Base-by-base conservation (phyloP, 1,140 invertebrate genomes). In the Drosophila sp. region DNA sequence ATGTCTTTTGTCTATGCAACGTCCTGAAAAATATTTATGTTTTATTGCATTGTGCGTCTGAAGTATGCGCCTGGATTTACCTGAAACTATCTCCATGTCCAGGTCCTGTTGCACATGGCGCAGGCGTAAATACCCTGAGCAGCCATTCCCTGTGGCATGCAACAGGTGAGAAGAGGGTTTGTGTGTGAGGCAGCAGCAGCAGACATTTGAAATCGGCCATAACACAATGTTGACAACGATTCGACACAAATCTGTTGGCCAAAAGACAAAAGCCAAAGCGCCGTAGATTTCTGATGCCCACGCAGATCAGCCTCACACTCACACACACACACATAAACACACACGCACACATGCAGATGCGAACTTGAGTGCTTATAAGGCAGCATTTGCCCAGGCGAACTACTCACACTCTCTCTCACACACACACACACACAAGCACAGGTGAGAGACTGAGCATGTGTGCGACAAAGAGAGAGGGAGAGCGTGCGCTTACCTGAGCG, bases 341-440 rank as follows among this genome's bases (percentile, higher is more conserved):
- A 56, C 51, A 38, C 34, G 16, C 53, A 53, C 14, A 38, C 21
- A 53, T 43, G 27, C 43, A 32, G 7, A 16, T 16, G 80, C 59
- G 63, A 77, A 80, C 76, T 89, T 87, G 69, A 76, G 76, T 63
- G 83, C 83, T 82, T 89, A 89, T 89, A 89, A 83, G 83, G 83
- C 72, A 76, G 63, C 83, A 74, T 50, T 71, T 84, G 76, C 69
- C 63, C 79, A 78, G 58, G 48, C 71, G 36, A 41, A 36, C 71
- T 56, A 63, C 58, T 71, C 72, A 41, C 58, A 36, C 56, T 38
- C 16, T 54, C 46, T 40, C 63, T 54, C 77, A 36, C 38, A 66
- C 43, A 36, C 43, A 40, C 38, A 14, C 11, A 29, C 29, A 59
- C 16, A 59, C 8, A 25, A n/a, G n/a, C 45, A 61, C 57, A 69